Conservation (phyloP, 2,888 invertebrate genomes). For the Ennomos erosarius region DNA sequence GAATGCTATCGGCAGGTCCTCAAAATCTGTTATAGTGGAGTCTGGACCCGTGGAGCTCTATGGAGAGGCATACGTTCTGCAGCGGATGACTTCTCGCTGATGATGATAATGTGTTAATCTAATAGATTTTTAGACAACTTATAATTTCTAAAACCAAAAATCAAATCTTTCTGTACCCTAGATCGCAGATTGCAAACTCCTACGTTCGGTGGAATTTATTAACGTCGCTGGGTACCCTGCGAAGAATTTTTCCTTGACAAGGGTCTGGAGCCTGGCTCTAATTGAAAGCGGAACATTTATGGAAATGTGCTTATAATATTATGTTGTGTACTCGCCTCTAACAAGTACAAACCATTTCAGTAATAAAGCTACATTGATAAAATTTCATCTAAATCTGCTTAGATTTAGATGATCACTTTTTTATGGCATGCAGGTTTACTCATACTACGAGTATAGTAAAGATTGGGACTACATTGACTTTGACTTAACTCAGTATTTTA, state of each 20-base stretch:
- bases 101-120: no score
- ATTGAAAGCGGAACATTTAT: conserved; percentile 62
- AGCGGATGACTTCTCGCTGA: no score
- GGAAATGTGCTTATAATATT: conserved; percentile 37
- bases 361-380: conserved; percentile 3
- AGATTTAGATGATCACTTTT: no score
- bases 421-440: no score
- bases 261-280: conserved; percentile 60
- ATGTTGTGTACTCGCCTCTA: conserved; percentile 23
- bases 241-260: conserved; percentile 66
- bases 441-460: no score
- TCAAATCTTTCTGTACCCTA: conserved; percentile 8
- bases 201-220: conserved; percentile 56
- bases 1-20: no score
- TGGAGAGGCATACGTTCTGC: no score
- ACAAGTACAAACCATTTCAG: not conserved
- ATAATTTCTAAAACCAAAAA: conserved; percentile 6
- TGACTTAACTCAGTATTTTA: no score
- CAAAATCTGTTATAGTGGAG: no score
- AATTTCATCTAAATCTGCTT: no score
- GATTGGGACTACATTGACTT: no score
- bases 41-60: no score
- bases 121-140: not conserved
- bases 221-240: conserved; percentile 54
- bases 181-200: conserved; percentile 47